phyloP scores from a whole-genome alignment of 2,113 vertebrate species.

The Aythya baeri region DNA sequence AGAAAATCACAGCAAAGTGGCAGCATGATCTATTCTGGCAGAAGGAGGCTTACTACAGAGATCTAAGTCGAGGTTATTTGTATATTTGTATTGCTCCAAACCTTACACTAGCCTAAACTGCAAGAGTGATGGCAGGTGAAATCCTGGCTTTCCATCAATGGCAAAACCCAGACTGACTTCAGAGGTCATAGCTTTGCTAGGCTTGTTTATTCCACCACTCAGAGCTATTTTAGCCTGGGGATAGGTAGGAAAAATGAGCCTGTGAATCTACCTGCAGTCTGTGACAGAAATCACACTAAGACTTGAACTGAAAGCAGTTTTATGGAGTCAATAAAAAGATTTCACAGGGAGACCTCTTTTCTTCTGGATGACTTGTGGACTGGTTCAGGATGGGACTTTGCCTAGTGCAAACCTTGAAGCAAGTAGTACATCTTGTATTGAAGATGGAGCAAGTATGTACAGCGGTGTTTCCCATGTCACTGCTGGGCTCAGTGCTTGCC shows the following conservation, averaged over 20 bases:
- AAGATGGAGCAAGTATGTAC: background rate
- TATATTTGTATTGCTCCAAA: background rate
- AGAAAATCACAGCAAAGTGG: background rate
- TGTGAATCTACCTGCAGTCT: background rate
- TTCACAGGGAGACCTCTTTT: background rate
- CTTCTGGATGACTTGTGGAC: fast-evolving
- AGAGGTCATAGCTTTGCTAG: background rate
- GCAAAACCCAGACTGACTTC: background rate
- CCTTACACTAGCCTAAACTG: background rate
- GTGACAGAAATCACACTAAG: background rate
- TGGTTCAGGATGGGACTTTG: background rate
- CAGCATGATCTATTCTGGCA: background rate
- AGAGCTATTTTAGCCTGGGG: background rate
- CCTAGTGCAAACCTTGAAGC: background rate
- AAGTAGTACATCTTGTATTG: background rate
- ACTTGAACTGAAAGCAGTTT: background rate
- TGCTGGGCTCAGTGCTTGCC: fast-evolving
- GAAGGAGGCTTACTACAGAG: background rate
- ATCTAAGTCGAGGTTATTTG: background rate
- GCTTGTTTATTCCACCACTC: background rate
- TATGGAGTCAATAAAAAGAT: background rate
- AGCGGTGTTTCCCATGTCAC: fast-evolving
- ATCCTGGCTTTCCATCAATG: background rate
- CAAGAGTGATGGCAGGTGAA: background rate
- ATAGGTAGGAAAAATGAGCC: background rate